Percentiles rank a stretch among this genome's conserved stretches.
Evolutionary conservation across 2,113 vertebrate species (phyloP).

Genomic region (Thermophis baileyi): DNA sequence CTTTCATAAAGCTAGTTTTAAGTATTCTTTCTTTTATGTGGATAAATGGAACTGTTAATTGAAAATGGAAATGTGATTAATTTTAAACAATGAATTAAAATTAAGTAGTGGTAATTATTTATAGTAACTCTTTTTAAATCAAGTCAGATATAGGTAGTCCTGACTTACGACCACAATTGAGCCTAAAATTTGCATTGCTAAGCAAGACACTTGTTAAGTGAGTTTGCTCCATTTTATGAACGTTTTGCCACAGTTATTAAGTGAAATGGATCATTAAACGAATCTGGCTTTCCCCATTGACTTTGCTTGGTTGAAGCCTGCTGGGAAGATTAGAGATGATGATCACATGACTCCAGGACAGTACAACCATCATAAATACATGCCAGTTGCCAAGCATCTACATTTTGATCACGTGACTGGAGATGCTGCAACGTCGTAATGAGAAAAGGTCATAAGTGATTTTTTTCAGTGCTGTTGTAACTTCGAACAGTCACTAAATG

Average conservation of each 20-base stretch:
- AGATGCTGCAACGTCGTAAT: not conserved
- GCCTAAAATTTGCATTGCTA: not conserved
- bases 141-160: not conserved
- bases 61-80: not conserved
- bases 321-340: not conserved
- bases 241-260: not conserved
- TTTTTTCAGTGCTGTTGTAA: not conserved
- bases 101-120: not conserved
- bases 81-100: not conserved
- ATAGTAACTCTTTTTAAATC: not conserved
- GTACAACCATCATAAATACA: not conserved
- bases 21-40: not conserved
- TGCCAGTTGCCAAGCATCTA: not conserved
- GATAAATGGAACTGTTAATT: not conserved
- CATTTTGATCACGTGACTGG: not conserved
- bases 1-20: not conserved
- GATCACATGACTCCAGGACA: not conserved
- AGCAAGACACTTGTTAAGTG: not conserved
- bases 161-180: not conserved
- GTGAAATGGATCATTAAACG: not conserved
- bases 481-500: no score
- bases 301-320: not conserved
- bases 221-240: no score
- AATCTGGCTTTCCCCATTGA: not conserved
- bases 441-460: not conserved